Evolutionary conservation across 2,888 invertebrate genomes (phyloP).

Genomic region (Melanotus villosus): DNA sequence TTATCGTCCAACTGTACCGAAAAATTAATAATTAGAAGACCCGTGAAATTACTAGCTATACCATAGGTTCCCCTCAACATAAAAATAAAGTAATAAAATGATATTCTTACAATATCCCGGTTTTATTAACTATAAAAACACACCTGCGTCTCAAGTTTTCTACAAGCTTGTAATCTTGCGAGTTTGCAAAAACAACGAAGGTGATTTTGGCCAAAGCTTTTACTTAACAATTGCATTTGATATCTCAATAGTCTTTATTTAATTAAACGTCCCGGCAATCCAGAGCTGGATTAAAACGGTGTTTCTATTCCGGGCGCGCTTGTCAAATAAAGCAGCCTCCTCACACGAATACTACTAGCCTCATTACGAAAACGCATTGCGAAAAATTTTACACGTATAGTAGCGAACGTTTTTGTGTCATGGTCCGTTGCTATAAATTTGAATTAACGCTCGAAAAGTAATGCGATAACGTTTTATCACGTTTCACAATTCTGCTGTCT

Average conservation of each 20-base stretch:
- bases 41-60: too few species aligned
- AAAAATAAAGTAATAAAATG: not conserved
- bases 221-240: too few species aligned
- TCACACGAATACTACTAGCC: constrained; percentile 9
- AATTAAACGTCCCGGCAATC: constrained; percentile 7
- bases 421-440: not conserved
- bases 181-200: too few species aligned
- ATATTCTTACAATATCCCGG: not conserved
- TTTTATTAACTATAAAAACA: constrained; percentile 16
- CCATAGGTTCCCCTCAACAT: not conserved
- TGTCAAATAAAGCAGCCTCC: constrained; percentile 10
- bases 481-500: too few species aligned
- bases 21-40: too few species aligned
- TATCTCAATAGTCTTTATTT: not conserved
- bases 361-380: constrained; percentile 20
- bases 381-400: constrained; percentile 7
- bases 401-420: constrained; percentile 1
- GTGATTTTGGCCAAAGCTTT: too few species aligned
- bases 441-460: constrained; percentile 5
- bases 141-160: constrained; percentile 10
- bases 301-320: constrained; percentile 14
- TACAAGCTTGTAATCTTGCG: too few species aligned
- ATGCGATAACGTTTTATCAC: constrained; percentile 9
- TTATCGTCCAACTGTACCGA: too few species aligned
- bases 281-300: constrained; percentile 12